These are phyloP conservation scores for Parotocinclus haroldoi DNA, from an alignment of 2,797 vertebrate species.

Conservation along the genomic window DNA sequence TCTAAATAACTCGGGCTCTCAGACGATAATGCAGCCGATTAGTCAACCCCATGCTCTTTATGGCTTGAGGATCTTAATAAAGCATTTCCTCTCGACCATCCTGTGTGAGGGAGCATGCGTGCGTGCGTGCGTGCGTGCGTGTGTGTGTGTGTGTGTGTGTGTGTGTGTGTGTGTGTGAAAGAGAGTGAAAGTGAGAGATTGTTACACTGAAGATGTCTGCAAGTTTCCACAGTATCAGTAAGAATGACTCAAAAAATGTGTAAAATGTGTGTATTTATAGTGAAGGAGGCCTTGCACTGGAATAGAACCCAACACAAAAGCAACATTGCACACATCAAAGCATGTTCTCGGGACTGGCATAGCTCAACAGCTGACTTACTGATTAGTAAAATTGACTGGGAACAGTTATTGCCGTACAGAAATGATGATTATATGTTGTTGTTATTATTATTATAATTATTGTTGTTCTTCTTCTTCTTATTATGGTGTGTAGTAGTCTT, in stretches of 20 bases:
- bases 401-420: too few species aligned
- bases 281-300: slow-evolving; percentile 8
- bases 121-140: too few species aligned
- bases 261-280: neutral
- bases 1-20: slow-evolving; percentile 80
- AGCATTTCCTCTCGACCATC: slow-evolving; percentile 75
- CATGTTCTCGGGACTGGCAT: neutral
- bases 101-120: slow-evolving; percentile 41
- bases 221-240: slow-evolving; percentile 64
- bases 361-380: too few species aligned
- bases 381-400: too few species aligned
- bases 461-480: too few species aligned
- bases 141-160: slow-evolving; percentile 18
- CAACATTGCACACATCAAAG: slow-evolving; percentile 21
- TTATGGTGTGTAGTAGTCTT: too few species aligned
- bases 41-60: slow-evolving; percentile 71
- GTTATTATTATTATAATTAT: too few species aligned
- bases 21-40: slow-evolving; percentile 78
- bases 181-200: slow-evolving; percentile 22
- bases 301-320: neutral
- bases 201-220: neutral
- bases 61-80: slow-evolving; percentile 76
- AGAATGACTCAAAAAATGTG: slow-evolving; percentile 49
- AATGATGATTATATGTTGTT: too few species aligned
- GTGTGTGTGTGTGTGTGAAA: slow-evolving; percentile 19